Percentiles rank a stretch among this genome's conserved stretches.
Conservation (phyloP, 2,888 invertebrate species). For the Marasmarcha lunaedactyla region DNA sequence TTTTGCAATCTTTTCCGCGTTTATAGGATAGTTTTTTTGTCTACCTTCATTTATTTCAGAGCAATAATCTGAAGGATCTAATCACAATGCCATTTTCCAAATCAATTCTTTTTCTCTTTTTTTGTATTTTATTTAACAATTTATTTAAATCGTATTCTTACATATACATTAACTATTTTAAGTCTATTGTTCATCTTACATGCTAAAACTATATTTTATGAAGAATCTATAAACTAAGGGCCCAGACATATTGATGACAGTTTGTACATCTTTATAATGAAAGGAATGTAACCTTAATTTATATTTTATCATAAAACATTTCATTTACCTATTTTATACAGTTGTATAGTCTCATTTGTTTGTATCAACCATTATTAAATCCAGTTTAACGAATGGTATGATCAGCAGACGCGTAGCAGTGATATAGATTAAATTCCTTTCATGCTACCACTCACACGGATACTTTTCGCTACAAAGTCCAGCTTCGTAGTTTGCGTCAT, state of each 20-base stretch:
- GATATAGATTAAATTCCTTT: slow-evolving; percentile 50
- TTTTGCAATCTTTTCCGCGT: slow-evolving; percentile 55
- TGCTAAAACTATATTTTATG: slow-evolving; percentile 55
- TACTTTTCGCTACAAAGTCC: slow-evolving; percentile 51
- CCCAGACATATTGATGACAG: slow-evolving; percentile 66
- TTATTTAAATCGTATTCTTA: slow-evolving; percentile 34
- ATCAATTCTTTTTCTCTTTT: slow-evolving; percentile 24
- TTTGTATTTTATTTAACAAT: slow-evolving; percentile 22
- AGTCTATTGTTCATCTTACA: slow-evolving; percentile 44
- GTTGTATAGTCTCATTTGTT: slow-evolving; percentile 48
- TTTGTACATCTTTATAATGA: slow-evolving; percentile 54
- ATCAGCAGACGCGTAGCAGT: slow-evolving; percentile 41
- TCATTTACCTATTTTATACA: slow-evolving; percentile 25
- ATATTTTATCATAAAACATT: slow-evolving; percentile 63
- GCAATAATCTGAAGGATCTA: slow-evolving; percentile 31
- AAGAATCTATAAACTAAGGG: slow-evolving; percentile 68
- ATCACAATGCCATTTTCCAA: slow-evolving; percentile 59
- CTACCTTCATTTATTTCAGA: slow-evolving; percentile 36
- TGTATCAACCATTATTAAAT: slow-evolving; percentile 66
- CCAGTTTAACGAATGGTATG: slow-evolving; percentile 68
- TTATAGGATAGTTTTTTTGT: slow-evolving; percentile 59
- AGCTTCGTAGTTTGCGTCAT: slow-evolving; percentile 45
- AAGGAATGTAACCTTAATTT: slow-evolving; percentile 71
- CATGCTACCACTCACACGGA: slow-evolving; percentile 42
- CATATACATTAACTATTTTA: slow-evolving; percentile 34